Conservation (phyloP, 2,888 invertebrate species). For the Athalia circularis region DNA sequence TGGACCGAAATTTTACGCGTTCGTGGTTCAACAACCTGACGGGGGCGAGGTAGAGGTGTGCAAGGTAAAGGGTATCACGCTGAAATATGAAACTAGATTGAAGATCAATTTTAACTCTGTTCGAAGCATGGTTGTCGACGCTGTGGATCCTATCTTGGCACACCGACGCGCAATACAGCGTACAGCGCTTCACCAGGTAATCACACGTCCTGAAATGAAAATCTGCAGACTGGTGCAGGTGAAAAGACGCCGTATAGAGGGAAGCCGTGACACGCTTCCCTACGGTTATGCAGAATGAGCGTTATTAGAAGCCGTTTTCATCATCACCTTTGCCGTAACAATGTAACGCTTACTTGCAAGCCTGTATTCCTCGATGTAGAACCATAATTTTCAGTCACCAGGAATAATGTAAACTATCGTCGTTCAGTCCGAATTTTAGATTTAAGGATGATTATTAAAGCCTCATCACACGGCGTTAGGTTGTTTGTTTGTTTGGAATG, state of each 20-base stretch:
- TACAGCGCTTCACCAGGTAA: neutral
- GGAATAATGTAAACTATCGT: too few species aligned
- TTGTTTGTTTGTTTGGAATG: too few species aligned
- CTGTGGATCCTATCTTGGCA: neutral
- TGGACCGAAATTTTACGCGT: conserved; percentile 68
- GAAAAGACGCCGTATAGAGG: neutral
- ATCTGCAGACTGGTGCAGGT: neutral
- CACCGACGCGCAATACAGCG: neutral
- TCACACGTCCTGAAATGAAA: conserved; percentile 7
- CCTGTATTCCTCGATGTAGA: neutral
- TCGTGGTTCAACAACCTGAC: conserved; percentile 52
- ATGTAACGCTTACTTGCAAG: neutral
- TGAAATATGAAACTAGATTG: conserved; percentile 47
- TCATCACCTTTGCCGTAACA: neutral
- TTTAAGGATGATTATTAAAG: too few species aligned
- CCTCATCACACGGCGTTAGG: too few species aligned
- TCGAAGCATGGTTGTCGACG: conserved; percentile 14
- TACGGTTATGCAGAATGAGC: neutral
- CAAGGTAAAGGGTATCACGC: conserved; percentile 50
- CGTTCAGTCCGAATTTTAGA: too few species aligned
- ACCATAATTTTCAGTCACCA: too few species aligned
- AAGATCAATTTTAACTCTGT: conserved; percentile 48
- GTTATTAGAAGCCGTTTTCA: neutral
- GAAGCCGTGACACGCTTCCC: neutral
- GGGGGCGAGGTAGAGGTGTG: conserved; percentile 40